Conservation (phyloP, 2,888 invertebrate species). For the Calliphora vomitoria region DNA sequence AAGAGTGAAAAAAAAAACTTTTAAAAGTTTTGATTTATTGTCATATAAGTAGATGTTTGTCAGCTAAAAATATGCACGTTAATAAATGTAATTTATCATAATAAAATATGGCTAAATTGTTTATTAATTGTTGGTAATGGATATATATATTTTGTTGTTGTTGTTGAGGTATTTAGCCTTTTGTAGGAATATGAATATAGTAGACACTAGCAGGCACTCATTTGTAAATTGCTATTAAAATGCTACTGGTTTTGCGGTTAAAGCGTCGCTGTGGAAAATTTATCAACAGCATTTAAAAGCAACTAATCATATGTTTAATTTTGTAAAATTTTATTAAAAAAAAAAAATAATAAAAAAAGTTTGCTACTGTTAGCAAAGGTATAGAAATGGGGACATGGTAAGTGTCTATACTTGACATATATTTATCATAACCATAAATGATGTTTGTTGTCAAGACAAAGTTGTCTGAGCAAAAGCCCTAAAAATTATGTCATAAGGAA, state of each 20-base stretch:
- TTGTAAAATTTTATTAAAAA: too few species aligned
- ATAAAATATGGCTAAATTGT: constrained; percentile 70
- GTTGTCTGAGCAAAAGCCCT: too few species aligned
- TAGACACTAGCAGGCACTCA: constrained; percentile 20
- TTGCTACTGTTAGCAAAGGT: too few species aligned
- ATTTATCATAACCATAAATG: too few species aligned
- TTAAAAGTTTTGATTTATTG: constrained; percentile 69
- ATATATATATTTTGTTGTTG: constrained; percentile 25
- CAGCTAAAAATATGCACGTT: constrained; percentile 64
- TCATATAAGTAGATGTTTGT: constrained; percentile 71
- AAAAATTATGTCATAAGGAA: too few species aligned
- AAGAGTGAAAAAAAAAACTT: not conserved
- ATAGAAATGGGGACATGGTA: too few species aligned
- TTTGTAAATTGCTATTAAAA: constrained; percentile 18
- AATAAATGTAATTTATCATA: constrained; percentile 72
- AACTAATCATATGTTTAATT: not conserved
- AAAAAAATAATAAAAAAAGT: too few species aligned
- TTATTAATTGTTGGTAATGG: constrained; percentile 71
- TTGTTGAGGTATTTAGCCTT: constrained; percentile 10
- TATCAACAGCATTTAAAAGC: not conserved
- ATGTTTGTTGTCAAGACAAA: too few species aligned
- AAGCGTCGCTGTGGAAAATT: not conserved
- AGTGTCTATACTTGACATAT: too few species aligned
- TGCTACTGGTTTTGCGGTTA: constrained; percentile 45
- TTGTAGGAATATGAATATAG: not conserved